These are phyloP conservation scores for Riparia riparia DNA, from an alignment of 2,113 vertebrate species.

Conservation along the genomic window DNA sequence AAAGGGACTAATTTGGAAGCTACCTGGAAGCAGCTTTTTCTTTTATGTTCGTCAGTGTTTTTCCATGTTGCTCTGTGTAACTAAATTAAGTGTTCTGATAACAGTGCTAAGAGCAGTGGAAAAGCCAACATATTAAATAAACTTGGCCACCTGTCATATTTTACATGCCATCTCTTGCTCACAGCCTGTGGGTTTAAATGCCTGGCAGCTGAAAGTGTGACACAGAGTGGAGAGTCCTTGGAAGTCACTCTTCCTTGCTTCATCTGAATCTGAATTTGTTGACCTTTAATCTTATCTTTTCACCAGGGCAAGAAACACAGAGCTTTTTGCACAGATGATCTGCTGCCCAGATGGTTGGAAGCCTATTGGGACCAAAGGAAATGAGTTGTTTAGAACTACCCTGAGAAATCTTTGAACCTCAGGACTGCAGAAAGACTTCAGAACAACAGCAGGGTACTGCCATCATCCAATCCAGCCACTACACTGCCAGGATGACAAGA, in stretches of 20 bases:
- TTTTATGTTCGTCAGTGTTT: slow-evolving; percentile 8
- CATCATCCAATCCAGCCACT: not conserved
- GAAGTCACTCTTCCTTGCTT: not conserved
- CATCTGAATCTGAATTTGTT: not conserved
- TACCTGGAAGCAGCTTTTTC: slow-evolving; percentile 8
- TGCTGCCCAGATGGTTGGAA: not conserved
- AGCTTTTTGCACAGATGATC: not conserved
- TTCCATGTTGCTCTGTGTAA: not conserved
- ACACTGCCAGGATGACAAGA: not conserved
- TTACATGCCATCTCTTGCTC: slow-evolving; percentile 51
- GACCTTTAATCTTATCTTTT: not conserved
- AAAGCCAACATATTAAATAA: slow-evolving; percentile 60
- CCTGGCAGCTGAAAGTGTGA: not conserved
- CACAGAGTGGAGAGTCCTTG: not conserved
- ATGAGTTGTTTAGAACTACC: not conserved
- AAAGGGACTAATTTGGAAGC: not conserved
- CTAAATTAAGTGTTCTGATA: slow-evolving; percentile 40
- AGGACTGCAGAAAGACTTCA: not conserved
- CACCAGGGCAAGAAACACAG: not conserved
- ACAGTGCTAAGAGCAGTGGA: slow-evolving; percentile 4
- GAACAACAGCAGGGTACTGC: not conserved
- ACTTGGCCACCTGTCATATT: slow-evolving; percentile 35
- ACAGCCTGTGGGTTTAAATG: not conserved
- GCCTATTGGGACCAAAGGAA: not conserved
- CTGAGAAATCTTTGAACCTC: not conserved